Conservation (phyloP, 1,140 invertebrate species). For the Diprion similis region DNA sequence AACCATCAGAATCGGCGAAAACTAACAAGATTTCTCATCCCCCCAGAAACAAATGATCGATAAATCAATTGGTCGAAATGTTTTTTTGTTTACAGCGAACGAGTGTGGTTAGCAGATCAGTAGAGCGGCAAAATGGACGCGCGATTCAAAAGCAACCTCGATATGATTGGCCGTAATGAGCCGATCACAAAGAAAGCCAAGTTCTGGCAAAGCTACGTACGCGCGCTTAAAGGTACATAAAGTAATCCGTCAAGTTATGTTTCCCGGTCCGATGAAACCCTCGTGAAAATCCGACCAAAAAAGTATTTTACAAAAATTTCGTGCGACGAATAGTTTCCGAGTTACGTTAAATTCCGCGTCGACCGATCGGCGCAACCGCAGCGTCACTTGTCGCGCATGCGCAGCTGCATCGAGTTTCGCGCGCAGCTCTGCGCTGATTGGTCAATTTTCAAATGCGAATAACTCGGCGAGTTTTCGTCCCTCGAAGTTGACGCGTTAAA, state of each 20-base stretch:
- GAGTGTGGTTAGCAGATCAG: slow-evolving; percentile 65
- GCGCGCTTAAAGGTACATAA: slow-evolving; percentile 83
- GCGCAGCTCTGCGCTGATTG: too few species aligned
- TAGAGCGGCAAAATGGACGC: slow-evolving; percentile 72
- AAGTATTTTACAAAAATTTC: not conserved
- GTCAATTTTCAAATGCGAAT: too few species aligned
- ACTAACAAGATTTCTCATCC: too few species aligned
- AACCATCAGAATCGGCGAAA: too few species aligned
- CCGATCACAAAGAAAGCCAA: slow-evolving; percentile 89
- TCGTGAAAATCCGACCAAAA: not conserved
- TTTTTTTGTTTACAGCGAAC: slow-evolving; percentile 69
- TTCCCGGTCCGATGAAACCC: not conserved
- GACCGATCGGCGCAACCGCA: too few species aligned
- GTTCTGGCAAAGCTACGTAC: slow-evolving; percentile 91
- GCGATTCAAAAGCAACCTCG: slow-evolving; percentile 89
- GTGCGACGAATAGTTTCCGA: too few species aligned
- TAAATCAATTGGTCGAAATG: slow-evolving; percentile 16
- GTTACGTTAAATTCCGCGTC: too few species aligned
- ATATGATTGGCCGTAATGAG: slow-evolving; percentile 91
- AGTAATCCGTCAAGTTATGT: not conserved
- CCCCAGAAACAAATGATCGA: too few species aligned
- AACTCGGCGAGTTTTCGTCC: too few species aligned
- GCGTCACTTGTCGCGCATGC: too few species aligned
- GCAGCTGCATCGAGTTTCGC: too few species aligned
- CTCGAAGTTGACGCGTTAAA: too few species aligned